Base-by-base conservation (phyloP, 2,113 vertebrate genomes). In the Taurulus bubalis region DNA sequence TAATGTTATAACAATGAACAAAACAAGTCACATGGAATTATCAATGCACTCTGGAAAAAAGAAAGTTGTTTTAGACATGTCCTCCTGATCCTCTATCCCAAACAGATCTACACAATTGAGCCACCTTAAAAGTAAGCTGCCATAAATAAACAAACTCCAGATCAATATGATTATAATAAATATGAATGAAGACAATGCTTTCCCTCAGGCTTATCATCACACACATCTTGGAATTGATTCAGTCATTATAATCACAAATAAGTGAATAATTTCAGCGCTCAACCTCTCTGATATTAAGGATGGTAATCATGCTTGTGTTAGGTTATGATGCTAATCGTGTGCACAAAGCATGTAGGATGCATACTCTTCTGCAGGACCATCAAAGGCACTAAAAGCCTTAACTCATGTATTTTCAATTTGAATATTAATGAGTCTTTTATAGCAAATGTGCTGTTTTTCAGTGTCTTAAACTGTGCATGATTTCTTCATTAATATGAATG, bases 191-290 rank as follows among this genome's bases (percentile, higher is more conserved):
- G 32, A 36, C 9, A 34, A 16, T 34, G 36, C 47, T 75, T 12
- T 63, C 26, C 42, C 18, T 59, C 53, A n/a, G 34, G 49, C 12
- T 14, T 60, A 72, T 77, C 63, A 36, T 72, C 12, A 58, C 38
- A 55, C 28, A 70, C 28, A 26, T 72, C 22, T 32, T 34, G 32
- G 16, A 56, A 79, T 68, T 73, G 32, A 71, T 84, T 55, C 60
- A 83, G 24, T 77, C 64, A 59, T 71, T 80, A 71, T 42, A 87
- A 85, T 85, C 67, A 79, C 34, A 68, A 36, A 28, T 51, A 80
- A 51, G 24, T 71, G 64, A 85, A 72, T 83, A 55, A 70, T 77
- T 68, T 49, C 63, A 79, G 58, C 49, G 32, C 26, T 63, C 20
- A 22, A 26, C 59, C 47, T 11, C 53, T 75, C 59, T 77, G 65